Evolutionary conservation across 2,113 vertebrate species (phyloP), one percentile per base, ranked within the genome.

Genomic region (Gallinago media): DNA sequence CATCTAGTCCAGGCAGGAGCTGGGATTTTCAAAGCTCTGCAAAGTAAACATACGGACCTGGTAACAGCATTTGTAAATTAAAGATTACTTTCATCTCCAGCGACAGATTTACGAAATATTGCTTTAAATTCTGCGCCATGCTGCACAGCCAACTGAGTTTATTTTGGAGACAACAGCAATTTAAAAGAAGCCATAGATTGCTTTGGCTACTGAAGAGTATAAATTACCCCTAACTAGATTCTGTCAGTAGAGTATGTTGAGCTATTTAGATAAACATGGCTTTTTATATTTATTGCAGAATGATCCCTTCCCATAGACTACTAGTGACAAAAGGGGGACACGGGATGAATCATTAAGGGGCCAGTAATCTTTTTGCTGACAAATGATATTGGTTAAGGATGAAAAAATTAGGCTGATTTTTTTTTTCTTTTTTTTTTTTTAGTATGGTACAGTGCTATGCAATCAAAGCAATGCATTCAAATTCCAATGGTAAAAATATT

Each of bases 131-230:
- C 73, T 97, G 82, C 70, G 97, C 97, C 88, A 94, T 97, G 89
- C 87, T 95, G 80, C 96, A 96, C 94, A 98, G 93, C 84, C 97
- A 98, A 96, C 95, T 92, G 96, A 97, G 93, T 98, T 98, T 97
- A 94, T 97, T 97, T 97, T 97, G 97, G 73, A 98, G 97, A 98
- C 97, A 98, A 98, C 97, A 96, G 92, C 91, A 97, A 97, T 98
- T 97, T 97, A 92, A 97, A 86, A 94, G 94, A 97, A 97, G 72
- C 50, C 89, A 95, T 95, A 98, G 95, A 97, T 97, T 98, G 94
- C 75, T 97, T 97, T 92, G 73, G 93, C 92, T 95, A 94, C 90
- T 91, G 95, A 96, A 93, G 92, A 91, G 54, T 94, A 97, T 98
- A 98, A 98, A 97, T 98, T 96, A 97, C 95, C 71, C 71, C 58